Evolutionary conservation across 37 sponge, comb jelly and placozoan genomes (phyloP).

Genomic region (Chondrosia reniformis): DNA sequence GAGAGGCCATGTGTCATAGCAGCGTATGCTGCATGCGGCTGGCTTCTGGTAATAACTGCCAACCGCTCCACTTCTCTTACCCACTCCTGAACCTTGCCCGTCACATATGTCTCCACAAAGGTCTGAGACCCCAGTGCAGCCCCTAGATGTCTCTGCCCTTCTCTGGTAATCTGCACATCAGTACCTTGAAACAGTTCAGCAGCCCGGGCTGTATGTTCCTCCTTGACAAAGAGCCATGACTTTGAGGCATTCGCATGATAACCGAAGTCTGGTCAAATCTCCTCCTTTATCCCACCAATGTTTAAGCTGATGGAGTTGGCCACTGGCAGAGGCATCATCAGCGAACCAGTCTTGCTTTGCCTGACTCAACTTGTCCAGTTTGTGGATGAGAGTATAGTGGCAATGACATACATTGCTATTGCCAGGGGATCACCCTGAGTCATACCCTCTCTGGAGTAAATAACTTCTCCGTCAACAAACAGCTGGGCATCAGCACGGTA

Average conservation of each 20-base stretch:
- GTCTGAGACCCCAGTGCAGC: background rate
- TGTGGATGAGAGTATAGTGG: too few species aligned
- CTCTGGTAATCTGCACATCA: background rate
- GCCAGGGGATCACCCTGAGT: too few species aligned
- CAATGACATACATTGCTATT: too few species aligned
- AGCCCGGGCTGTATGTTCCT: background rate
- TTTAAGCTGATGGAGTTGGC: background rate
- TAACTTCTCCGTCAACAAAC: too few species aligned
- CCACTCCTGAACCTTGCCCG: background rate
- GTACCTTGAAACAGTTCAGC: background rate
- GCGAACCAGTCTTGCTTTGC: conserved; percentile 16
- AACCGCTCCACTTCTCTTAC: background rate
- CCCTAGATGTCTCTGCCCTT: background rate
- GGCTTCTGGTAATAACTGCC: background rate
- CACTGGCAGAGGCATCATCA: conserved; percentile 5
- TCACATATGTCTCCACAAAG: background rate
- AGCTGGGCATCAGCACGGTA: too few species aligned
- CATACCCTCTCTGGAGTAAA: too few species aligned
- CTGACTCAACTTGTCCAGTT: too few species aligned
- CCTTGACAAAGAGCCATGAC: background rate
- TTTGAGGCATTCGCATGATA: background rate
- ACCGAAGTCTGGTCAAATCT: background rate
- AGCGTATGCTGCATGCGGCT: background rate
- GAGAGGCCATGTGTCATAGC: background rate
- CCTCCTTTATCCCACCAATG: conserved; percentile 3